These are phyloP conservation scores for Oncorhynchus gorbuscha DNA, from an alignment of 2,113 vertebrate species.

Conservation along the genomic window DNA sequence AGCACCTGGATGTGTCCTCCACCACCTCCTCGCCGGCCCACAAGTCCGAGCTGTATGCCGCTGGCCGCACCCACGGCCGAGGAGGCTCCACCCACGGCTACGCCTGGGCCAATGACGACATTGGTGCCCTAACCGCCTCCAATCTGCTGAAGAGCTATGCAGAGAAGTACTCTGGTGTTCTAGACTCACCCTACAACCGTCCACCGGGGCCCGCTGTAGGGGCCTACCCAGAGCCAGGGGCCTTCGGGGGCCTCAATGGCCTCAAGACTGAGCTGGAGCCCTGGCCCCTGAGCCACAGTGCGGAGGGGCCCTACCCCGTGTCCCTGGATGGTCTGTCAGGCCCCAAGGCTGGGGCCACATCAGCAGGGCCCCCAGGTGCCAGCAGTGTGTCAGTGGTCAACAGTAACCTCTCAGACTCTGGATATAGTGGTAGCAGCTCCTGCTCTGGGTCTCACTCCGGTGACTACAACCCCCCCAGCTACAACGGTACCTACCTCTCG, in stretches of 20 bases:
- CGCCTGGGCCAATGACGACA: conserved; percentile 97
- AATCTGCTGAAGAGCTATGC: conserved; percentile 96
- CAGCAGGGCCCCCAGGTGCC: conserved; percentile 73
- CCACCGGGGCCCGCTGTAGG: conserved; percentile 66
- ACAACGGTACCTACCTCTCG: conserved; percentile 87
- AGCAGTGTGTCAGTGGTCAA: conserved; percentile 76
- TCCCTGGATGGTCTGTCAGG: conserved; percentile 77
- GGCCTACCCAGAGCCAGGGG: conserved; percentile 75
- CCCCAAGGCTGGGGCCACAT: conserved; percentile 73
- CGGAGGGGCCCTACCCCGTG: conserved; percentile 82
- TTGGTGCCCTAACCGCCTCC: conserved; percentile 93
- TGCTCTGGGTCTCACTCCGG: conserved; percentile 71
- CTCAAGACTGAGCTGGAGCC: conserved; percentile 88
- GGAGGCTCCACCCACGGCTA: conserved; percentile 77
- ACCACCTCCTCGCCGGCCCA: conserved; percentile 94
- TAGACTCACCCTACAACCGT: conserved; percentile 89
- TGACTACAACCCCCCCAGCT: conserved; percentile 82
- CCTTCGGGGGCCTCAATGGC: conserved; percentile 81
- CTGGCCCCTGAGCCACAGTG: conserved; percentile 80
- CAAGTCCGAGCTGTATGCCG: conserved; percentile 85
- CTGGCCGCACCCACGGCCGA: conserved; percentile 75
- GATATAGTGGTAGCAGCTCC: conserved; percentile 80
- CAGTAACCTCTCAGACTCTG: conserved; percentile 83
- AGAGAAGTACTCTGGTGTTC: conserved; percentile 91
- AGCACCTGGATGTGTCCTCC: conserved; percentile 97